Evolutionary conservation across 1,140 invertebrate genomes (phyloP), one percentile per base, ranked within the genome.

Genomic region (Charaxes varanes): DNA sequence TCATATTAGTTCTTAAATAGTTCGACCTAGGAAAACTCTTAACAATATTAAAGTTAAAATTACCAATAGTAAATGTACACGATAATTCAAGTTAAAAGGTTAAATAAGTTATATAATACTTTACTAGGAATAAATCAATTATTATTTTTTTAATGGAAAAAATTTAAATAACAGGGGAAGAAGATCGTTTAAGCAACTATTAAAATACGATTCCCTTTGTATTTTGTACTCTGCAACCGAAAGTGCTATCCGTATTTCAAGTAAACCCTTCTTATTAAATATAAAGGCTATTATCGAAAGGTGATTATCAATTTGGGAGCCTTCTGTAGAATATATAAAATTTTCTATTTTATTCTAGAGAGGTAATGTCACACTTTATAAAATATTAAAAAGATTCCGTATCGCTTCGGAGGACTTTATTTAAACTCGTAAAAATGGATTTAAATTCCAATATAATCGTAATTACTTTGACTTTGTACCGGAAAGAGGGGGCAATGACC

Each of bases 381-480:
- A 61, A 62, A 67, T 76, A 72, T 67, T 58, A 61, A 76, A 76
- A 70, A 68, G 58, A 57, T 55, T n/a, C 52, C 54, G 59, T 72
- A 59, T 43, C 59, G 42, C 38, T 41, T 62, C 45, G 48, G 57
- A 64, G 69, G 71, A 77, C 53, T 62, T 63, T 51, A 45, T 72
- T n/a, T 76, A 72, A 70, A 78, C 57, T 59, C 52, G 53, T 63
- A 56, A 62, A 46, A 58, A 44, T 53, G 56, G 58, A 63, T 56
- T 61, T 53, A 38, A 62, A 53, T 63, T 68, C 56, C 62, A 62
- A 69, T 68, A 76, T 69, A 70, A n/a, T 55, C 46, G 47, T 64
- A 57, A 51, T 57, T 68, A 66, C 53, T 68, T 60, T 66, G 53
- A 60, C 62, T 78, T 81, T 81, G 77, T 81, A 81, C 77, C 65